Evolutionary conservation across 2,113 vertebrate genomes (phyloP).

Genomic region (Phylloscopus whistleri): DNA sequence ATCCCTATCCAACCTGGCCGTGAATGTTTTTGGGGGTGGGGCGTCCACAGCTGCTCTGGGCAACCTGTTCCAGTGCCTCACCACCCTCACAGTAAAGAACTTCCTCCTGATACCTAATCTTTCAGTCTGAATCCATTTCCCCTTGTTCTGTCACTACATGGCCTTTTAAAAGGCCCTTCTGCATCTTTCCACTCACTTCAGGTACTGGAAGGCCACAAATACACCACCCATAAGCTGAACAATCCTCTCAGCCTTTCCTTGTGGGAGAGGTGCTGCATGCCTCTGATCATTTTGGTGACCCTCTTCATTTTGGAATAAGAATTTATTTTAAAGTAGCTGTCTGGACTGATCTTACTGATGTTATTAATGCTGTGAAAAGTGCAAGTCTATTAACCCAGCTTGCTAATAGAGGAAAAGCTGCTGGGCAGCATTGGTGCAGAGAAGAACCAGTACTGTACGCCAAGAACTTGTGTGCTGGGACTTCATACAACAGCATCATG

Average conservation of each 20-base stretch:
- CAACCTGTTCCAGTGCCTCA: not conserved
- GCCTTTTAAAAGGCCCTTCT: not conserved
- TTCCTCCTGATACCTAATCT: not conserved
- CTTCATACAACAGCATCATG: not conserved
- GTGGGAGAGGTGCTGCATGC: not conserved
- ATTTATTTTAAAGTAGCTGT: not conserved
- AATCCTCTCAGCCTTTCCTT: not conserved
- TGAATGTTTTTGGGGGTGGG: not conserved
- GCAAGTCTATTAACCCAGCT: not conserved
- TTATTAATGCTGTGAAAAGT: not conserved
- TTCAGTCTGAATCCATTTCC: not conserved
- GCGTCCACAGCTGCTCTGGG: not conserved
- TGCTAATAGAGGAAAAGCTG: not conserved
- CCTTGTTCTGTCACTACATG: not conserved
- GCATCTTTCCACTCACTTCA: not conserved
- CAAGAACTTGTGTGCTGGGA: not conserved
- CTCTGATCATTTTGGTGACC: not conserved
- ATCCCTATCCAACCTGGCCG: not conserved
- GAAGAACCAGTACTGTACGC: not conserved
- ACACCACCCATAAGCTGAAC: not conserved
- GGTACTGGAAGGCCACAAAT: not conserved
- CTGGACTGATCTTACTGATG: not conserved
- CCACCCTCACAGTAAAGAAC: not conserved
- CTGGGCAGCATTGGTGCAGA: not conserved
- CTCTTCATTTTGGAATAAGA: not conserved